Conservation (phyloP, 2,888 invertebrate genomes). For the Adelognathus sp. region DNA sequence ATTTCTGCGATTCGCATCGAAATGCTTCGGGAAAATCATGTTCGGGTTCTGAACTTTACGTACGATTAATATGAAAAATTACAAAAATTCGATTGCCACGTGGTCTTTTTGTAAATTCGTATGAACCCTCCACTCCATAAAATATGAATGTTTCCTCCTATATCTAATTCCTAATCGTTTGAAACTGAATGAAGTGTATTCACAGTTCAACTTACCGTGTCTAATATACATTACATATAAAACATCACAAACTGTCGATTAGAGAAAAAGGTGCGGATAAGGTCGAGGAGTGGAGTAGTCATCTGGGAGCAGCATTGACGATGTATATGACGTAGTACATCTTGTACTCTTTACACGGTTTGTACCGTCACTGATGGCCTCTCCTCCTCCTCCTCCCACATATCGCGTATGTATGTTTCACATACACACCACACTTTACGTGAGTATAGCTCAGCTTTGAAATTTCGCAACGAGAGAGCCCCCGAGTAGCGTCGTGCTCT, state of each 20-base stretch:
- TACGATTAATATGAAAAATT: no score
- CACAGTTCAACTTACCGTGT: neutral
- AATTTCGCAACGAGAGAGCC: slow-evolving; percentile 57
- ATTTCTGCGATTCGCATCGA: no score
- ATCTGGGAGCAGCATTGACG: slow-evolving; percentile 11
- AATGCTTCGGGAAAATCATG: no score
- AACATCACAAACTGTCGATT: slow-evolving; percentile 12
- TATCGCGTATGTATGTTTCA: slow-evolving; percentile 14
- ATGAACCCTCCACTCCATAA: no score
- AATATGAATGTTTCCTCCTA: no score
- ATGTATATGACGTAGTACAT: slow-evolving; percentile 21
- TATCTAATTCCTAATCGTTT: neutral
- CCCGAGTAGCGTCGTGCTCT: slow-evolving; percentile 41
- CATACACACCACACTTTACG: slow-evolving; percentile 3
- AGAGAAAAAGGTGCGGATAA: slow-evolving; percentile 42
- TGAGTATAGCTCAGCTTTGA: slow-evolving; percentile 27
- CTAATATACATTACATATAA: neutral
- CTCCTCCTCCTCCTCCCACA: slow-evolving; percentile 43
- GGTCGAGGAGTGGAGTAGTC: slow-evolving; percentile 34
- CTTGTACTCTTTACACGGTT: neutral
- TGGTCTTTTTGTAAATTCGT: no score
- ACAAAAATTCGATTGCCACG: no score
- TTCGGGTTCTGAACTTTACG: no score
- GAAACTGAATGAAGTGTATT: neutral
- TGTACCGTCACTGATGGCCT: slow-evolving; percentile 18